These are phyloP conservation scores for Limnephilus marmoratus DNA, from an alignment of 2,888 invertebrate species.

Conservation along the genomic window DNA sequence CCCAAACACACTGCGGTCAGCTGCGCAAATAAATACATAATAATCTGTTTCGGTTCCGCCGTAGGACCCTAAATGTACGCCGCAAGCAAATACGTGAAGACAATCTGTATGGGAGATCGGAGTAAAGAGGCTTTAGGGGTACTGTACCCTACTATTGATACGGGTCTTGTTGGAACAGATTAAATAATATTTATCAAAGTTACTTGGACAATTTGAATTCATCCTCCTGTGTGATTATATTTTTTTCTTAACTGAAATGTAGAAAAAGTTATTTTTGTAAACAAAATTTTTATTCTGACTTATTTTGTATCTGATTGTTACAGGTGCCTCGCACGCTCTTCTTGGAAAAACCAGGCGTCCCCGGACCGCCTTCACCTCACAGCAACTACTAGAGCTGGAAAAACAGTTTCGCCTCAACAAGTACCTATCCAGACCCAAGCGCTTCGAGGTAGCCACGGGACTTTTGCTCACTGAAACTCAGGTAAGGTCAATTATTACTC, in stretches of 20 bases:
- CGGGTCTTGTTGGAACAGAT: conserved; percentile 6
- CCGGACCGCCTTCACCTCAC: conserved; percentile 98
- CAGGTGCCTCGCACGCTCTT: conserved; percentile 85
- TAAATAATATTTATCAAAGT: neutral
- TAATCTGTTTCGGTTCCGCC: conserved; percentile 20
- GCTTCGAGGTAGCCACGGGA: conserved; percentile 98
- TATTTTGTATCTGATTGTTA: conserved; percentile 27
- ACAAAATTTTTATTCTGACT: neutral
- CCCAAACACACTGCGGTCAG: conserved; percentile 21
- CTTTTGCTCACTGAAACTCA: conserved; percentile 99
- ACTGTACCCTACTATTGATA: conserved; percentile 25
- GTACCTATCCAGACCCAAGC: conserved; percentile 97
- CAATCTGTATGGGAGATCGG: conserved; percentile 24
- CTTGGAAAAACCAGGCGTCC: conserved; percentile 94
- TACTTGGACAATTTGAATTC: neutral
- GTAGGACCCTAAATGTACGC: conserved; percentile 21
- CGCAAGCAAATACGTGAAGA: conserved; percentile 41
- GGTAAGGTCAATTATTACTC: conserved; percentile 75
- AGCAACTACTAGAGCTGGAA: conserved; percentile 97
- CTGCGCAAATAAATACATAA: conserved; percentile 23
- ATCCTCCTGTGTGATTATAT: too few relatives aligned
- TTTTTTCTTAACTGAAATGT: neutral
- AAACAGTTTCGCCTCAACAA: conserved; percentile 99
- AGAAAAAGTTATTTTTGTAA: neutral
- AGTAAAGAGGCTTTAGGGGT: conserved; percentile 17